Conservation (phyloP, 1,140 invertebrate species). For the Metaphire vulgaris region DNA sequence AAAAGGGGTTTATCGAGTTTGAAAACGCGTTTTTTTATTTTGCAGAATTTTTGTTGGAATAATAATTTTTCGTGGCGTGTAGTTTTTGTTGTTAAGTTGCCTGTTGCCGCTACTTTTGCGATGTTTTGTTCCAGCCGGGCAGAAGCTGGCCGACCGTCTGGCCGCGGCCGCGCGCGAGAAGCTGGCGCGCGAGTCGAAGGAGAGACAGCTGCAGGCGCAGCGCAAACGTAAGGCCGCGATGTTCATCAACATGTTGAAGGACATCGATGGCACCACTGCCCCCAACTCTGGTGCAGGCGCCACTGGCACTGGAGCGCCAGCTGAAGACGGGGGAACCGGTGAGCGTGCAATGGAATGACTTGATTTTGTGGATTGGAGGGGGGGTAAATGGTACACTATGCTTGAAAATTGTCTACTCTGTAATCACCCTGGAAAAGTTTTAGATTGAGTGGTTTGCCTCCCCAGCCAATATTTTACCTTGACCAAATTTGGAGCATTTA, state of each 20-base stretch:
- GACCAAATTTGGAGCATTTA: not conserved
- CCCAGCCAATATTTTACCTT: not conserved
- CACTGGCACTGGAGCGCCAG: not conserved
- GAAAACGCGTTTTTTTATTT: too few species aligned
- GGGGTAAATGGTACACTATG: too few species aligned
- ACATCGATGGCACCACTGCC: constrained; percentile 2
- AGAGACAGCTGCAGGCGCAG: constrained; percentile 65
- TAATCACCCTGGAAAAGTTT: not conserved
- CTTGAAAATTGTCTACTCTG: too few species aligned
- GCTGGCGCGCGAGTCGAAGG: constrained; percentile 56
- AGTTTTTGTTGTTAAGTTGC: too few species aligned
- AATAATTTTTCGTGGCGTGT: too few species aligned
- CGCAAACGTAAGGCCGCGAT: constrained; percentile 59
- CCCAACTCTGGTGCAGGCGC: not conserved
- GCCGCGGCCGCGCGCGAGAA: constrained; percentile 60
- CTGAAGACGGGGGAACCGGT: not conserved
- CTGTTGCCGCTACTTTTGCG: too few species aligned
- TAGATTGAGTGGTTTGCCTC: not conserved
- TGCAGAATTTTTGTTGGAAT: too few species aligned
- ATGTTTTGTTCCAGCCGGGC: constrained; percentile 58
- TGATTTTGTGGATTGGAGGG: too few species aligned
- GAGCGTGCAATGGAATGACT: not conserved
- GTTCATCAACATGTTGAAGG: constrained; percentile 51
- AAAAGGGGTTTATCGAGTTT: too few species aligned
- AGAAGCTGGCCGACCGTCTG: constrained; percentile 61